Percentiles rank a stretch among this genome's conserved stretches.
Conservation (phyloP, 2,888 invertebrate genomes). For the Girardia tigrina region DNA sequence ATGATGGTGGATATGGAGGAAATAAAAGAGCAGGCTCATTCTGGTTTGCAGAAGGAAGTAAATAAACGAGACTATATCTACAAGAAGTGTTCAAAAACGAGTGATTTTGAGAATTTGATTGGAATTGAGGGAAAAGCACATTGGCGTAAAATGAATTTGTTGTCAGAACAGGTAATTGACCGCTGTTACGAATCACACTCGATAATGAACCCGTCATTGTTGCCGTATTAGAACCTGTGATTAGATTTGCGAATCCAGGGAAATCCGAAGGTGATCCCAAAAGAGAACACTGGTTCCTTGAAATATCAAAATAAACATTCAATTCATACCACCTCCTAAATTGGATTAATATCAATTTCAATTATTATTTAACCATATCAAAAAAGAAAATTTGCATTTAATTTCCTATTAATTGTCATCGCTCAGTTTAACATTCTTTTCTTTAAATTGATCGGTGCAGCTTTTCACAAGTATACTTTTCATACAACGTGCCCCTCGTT, state of each 20-base stretch:
- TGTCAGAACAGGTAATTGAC: not conserved
- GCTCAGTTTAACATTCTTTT: no score
- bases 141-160: constrained; percentile 14
- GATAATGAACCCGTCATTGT: constrained; percentile 6
- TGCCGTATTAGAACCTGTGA: not conserved
- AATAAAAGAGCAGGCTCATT: constrained; percentile 24
- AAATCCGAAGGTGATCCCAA: not conserved
- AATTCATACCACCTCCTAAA: no score
- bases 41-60: constrained; percentile 26
- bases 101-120: not conserved
- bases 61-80: constrained; percentile 16
- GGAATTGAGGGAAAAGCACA: constrained; percentile 7
- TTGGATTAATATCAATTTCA: no score
- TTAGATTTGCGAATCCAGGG: constrained; percentile 1
- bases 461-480: no score
- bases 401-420: no score
- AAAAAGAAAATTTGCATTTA: no score
- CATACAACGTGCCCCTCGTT: no score
- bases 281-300: not conserved
- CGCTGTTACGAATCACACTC: not conserved
- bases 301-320: no score
- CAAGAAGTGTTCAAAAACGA: not conserved
- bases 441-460: no score
- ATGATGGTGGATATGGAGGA: constrained; percentile 31
- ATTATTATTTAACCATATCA: no score